Percentiles rank a stretch among this genome's conserved stretches.
phyloP scores from a whole-genome alignment of 2,888 invertebrate species.

The Hirudinaria manillensis region DNA sequence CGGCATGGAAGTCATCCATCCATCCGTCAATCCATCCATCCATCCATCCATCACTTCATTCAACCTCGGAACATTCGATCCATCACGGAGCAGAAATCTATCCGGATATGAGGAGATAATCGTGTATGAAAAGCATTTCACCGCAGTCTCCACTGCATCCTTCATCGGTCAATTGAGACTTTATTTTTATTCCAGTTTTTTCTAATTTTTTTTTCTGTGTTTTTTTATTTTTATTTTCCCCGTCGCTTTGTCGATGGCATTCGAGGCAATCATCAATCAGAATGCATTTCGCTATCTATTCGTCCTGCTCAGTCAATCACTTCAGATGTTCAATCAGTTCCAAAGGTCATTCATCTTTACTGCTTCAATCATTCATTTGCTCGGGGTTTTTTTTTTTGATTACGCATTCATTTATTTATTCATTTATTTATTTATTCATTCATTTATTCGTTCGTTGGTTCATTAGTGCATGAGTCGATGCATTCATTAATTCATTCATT shows the following conservation, averaged over 20 bases:
- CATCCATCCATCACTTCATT: too few relatives aligned
- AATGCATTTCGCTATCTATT: too few relatives aligned
- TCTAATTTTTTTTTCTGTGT: background rate
- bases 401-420: background rate
- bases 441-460: background rate
- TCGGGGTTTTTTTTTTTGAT: background rate
- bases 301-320: too few relatives aligned
- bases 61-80: too few relatives aligned
- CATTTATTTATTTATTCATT: background rate
- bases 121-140: background rate
- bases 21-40: background rate
- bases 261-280: too few relatives aligned
- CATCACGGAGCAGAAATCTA: background rate
- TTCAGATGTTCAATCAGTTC: background rate
- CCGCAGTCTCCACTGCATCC: too few relatives aligned
- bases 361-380: background rate
- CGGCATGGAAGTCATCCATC: too few relatives aligned
- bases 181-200: too few relatives aligned
- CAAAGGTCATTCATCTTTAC: background rate
- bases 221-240: background rate
- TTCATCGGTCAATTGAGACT: too few relatives aligned
- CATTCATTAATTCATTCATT: conserved; percentile 15
- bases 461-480: background rate
- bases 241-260: too few relatives aligned
- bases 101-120: background rate